Percentiles rank a stretch among this genome's conserved stretches.
These are phyloP conservation scores for Aphidius gifuensis DNA, from an alignment of 1,140 invertebrate species.

Conservation along the genomic window DNA sequence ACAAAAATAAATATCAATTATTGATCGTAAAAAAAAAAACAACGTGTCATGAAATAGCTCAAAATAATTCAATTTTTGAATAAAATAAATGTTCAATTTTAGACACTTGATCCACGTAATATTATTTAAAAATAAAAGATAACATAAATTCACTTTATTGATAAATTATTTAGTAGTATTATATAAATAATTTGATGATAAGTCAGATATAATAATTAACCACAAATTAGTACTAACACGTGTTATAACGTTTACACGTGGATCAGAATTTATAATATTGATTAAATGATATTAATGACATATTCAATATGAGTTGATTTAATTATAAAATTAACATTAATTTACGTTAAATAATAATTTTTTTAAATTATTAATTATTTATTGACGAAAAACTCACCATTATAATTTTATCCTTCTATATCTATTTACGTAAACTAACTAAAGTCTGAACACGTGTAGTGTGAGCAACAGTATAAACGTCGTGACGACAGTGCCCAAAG, in stretches of 20 bases:
- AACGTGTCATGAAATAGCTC: no score
- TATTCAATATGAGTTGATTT: no score
- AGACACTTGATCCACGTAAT: not conserved
- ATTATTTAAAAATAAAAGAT: not conserved
- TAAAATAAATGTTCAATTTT: not conserved
- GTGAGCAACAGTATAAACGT: no score
- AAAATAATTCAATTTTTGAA: no score
- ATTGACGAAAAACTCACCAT: slow-evolving; percentile 36
- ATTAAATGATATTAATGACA: no score
- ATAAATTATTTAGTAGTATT: not conserved
- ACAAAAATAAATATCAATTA: not conserved
- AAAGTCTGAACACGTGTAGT: no score
- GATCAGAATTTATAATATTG: no score
- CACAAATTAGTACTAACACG: no score
- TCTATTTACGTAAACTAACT: slow-evolving; percentile 30
- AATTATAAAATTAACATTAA: no score
- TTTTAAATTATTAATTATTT: not conserved
- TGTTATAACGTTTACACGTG: no score
- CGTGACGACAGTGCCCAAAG: no score
- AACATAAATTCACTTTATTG: not conserved
- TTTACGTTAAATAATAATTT: not conserved
- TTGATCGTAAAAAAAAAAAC: not conserved
- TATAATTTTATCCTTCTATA: slow-evolving; percentile 27
- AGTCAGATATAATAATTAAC: not conserved
- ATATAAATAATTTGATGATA: not conserved